Percentiles rank a stretch among this genome's conserved stretches.
Conservation (phyloP, 1,140 invertebrate species). For the Gonatopus flavifemur region DNA sequence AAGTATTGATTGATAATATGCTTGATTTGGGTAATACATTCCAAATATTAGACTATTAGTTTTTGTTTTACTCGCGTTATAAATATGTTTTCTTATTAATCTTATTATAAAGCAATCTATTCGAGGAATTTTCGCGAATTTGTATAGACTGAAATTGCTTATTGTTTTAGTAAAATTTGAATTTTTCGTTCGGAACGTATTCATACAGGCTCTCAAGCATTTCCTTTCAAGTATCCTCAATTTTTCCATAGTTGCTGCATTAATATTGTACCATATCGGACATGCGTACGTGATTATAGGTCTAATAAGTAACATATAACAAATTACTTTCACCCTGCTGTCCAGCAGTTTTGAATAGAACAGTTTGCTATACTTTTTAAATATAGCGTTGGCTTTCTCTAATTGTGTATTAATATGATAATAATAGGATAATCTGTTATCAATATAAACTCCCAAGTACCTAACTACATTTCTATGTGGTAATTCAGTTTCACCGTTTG, state of each 20-base stretch:
- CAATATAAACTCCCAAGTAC: constrained; percentile 26
- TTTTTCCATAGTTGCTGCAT: constrained; percentile 22
- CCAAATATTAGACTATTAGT: constrained; percentile 4
- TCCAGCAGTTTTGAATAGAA: constrained; percentile 20
- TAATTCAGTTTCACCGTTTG: neutral
- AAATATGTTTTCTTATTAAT: constrained; percentile 21
- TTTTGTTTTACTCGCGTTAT: neutral
- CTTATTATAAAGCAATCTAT: constrained; percentile 28
- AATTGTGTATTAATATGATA: constrained; percentile 17
- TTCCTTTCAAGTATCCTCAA: too few species aligned
- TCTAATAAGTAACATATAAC: constrained; percentile 22
- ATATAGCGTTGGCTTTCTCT: constrained; percentile 24
- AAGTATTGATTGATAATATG: neutral
- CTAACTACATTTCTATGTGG: constrained; percentile 16
- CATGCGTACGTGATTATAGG: constrained; percentile 28
- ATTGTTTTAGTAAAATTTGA: constrained; percentile 16
- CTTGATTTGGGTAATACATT: neutral
- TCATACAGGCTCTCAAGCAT: constrained; percentile 25
- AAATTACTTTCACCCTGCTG: constrained; percentile 25
- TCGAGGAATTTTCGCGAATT: constrained; percentile 22
- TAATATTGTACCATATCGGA: constrained; percentile 29
- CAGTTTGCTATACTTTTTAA: constrained; percentile 4
- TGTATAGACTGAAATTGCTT: constrained; percentile 21
- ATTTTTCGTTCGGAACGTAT: constrained; percentile 6
- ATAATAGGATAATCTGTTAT: constrained; percentile 17